Base-by-base conservation (phyloP, 2,113 vertebrate genomes). In the Oncorhynchus masou region DNA sequence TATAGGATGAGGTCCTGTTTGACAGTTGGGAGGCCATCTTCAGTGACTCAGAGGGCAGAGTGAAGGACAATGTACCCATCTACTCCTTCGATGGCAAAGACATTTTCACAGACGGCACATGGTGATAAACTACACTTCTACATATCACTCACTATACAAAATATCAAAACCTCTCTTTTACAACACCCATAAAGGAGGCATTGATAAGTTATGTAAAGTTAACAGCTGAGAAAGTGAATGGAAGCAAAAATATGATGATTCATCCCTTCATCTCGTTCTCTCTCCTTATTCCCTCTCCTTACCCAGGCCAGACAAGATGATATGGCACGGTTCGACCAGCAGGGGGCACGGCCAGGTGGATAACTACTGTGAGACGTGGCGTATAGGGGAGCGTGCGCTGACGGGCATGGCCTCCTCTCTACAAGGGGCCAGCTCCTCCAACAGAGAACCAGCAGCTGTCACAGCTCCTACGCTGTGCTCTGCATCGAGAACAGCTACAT, bases 401-500 rank as follows among this genome's bases (percentile, higher is more conserved):
- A 94, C 77, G 0, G 98, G 98, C 65, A 94, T 97, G 87, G 94
- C 96, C 0, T 95, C 97, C 2, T 91, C 94, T 0, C 89, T 99
- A 86, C 86, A 90, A 0, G 94, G 0, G 93, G 93, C 65, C 92
- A 93, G 79, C 92, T 99, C 69, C 92, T 97, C 25, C 94, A 94
- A 84, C 96, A 98, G 93, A 91, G 16, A 0, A 78, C 94, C 39
- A 91, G 88, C 64, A 94, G 95, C 91, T 99, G 98, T 89, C 94
- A 89, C 75, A 91, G 91, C 0, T 6, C 93, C 76, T 95, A 94
- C 64, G 4, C 94, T 0, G 93, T 98, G 78, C 94, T 99, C 70
- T 99, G 97, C 85, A 92, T 98, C 0, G 97, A 99, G 91, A 99
- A 98, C 94, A 98, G 95, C 93, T 95, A 96, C 91, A 87, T 89